Evolutionary conservation across 2,888 invertebrate genomes (phyloP), one percentile per base, ranked within the genome.

Genomic region (Bursaphelenchus okinawaensis): DNA sequence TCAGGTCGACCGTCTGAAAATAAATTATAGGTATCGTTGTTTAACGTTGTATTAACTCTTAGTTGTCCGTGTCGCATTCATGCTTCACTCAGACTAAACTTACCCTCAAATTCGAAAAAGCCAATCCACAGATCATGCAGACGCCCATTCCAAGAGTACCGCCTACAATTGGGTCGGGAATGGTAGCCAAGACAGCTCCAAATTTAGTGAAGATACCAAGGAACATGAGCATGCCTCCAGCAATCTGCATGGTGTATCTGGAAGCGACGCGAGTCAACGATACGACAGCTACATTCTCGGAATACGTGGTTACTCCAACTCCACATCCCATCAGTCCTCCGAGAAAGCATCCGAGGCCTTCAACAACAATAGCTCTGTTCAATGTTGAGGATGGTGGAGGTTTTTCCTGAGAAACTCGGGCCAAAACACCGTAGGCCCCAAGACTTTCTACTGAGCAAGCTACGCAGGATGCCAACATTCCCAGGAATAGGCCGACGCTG

Each of bases 81-180:
- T n/a, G 4, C 54, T 1, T 3, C 26, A 54, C 16, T 54, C 6
- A 4, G 19, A 26, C 27, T 8, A n/a, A 26, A 26, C 72, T 62
- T 63, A 75, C 76, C 73, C 73, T 73, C 9, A 78, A 55, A 65
- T 79, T 77, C 27, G 73, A 68, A 50, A 79, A 51, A 1, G 74
- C 74, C 2, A 79, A 76, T 8, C 79, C 79, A 22, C 69, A 71
- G 51, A 79, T 77, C 76, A 79, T 76, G 56, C 74, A 73, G n/a
- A 79, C 72, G 29, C 77, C 77, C 75, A 79, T 75, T 4, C 68
- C 70, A 16, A 79, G 68, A 23, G 76, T 69, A 54, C 77, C 79
- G 0, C 79, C 79, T 9, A 80, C 79, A 16, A 79, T 57, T 0
- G 79, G 70, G 31, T 77, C 75, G 0, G 79, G 79, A 55, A 80